A percentile compares a stretch with the other conserved stretches of the same genome.
These are phyloP conservation scores for Nothobranchius furzeri DNA, from an alignment of 2,113 vertebrate genomes.

Conservation along the genomic window DNA sequence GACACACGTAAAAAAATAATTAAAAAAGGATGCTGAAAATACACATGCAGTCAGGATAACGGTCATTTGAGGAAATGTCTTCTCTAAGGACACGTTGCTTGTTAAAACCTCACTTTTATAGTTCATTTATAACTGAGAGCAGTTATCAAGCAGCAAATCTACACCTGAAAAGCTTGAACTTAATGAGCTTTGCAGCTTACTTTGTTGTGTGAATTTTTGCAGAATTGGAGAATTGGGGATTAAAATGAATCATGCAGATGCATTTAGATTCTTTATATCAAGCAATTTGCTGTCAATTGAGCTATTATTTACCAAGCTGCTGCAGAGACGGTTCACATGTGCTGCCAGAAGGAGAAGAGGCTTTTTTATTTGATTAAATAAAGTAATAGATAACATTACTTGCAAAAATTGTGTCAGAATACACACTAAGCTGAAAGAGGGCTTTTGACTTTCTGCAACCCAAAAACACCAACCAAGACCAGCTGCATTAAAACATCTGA, in stretches of 20 bases:
- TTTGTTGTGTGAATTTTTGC: too few relatives aligned
- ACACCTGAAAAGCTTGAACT: too few relatives aligned
- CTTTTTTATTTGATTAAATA: neutral
- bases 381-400: neutral
- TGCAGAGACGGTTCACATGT: neutral
- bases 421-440: neutral
- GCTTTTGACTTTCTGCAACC: neutral
- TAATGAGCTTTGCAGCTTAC: too few relatives aligned
- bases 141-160: too few relatives aligned
- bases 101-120: too few relatives aligned
- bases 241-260: neutral
- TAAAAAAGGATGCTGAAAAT: too few relatives aligned
- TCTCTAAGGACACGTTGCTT: too few relatives aligned
- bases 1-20: too few relatives aligned
- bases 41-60: too few relatives aligned
- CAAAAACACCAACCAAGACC: neutral
- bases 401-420: neutral
- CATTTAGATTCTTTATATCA: neutral
- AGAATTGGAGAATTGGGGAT: too few relatives aligned
- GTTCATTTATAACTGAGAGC: too few relatives aligned
- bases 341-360: neutral
- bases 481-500: neutral
- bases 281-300: neutral
- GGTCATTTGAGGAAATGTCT: too few relatives aligned
- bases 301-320: neutral